Evolutionary conservation across 2,888 invertebrate species (phyloP), one percentile per base, ranked within the genome.

Genomic region (Hypomecis atomaria): DNA sequence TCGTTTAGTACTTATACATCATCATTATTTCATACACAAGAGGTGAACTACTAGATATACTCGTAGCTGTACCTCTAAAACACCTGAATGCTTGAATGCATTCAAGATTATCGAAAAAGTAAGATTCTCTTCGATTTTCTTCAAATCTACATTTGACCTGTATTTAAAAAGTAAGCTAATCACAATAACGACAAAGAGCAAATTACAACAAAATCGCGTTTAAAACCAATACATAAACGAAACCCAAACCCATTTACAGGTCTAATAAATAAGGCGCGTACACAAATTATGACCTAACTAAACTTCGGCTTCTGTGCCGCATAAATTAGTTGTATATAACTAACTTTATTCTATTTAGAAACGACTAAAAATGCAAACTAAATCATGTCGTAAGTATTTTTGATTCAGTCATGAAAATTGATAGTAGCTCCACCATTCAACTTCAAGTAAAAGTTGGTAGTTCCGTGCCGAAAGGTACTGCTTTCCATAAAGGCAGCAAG

Each of bases 401-500:
- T 4, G 40, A 5, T 23, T n/a, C 5, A 40, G 6, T 33, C 4
- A 0, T 23, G 7, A 40, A 52, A 23, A 7, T 6, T 33, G 52
- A 40, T 10, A 33, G 40, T 40, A 38, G n/a, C 52, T 40, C 40
- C 40, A 10, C 6, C 6, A 10, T 6, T 7, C 0, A 40, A 40
- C 10, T 52, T 1, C 9, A 1, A 5, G 4, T 40, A 10, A 33
- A 52, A 52, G 10, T 40, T 37, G 36, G 52, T 42, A 5, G n/a
- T 7, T 49, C 10, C 33, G 50, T 23, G 8, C 33, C 47, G 57
- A 85, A 83, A 69, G 67, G 44, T 66, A 59, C 65, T 40, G 64
- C 59, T 78, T 72, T 73, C 82, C 83, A 64, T 78, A 81, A 78
- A 66, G 61, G 78, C 70, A 72, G 70, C 44, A 56, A 65, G 66